Evolutionary conservation across 2,797 vertebrate species (phyloP).

Genomic region (Dryobates pubescens): DNA sequence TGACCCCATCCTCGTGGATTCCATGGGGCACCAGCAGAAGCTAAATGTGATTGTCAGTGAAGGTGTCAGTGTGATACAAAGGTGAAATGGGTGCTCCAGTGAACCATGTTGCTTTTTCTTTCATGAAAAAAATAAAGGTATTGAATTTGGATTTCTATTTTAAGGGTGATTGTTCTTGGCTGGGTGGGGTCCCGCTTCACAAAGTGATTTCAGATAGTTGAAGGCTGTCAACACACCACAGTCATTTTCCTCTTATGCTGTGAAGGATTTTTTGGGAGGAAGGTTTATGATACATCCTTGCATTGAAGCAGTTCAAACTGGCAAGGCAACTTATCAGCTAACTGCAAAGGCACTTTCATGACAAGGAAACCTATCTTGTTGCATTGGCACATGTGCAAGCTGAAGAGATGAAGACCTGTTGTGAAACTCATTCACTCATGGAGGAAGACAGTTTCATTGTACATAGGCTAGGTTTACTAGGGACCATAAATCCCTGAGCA

Average conservation of each 20-base stretch:
- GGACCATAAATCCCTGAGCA: not conserved
- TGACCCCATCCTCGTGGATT: not conserved
- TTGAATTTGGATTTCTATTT: slow-evolving; percentile 32
- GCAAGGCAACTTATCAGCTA: not conserved
- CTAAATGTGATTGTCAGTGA: not conserved
- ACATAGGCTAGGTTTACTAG: not conserved
- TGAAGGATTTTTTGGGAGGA: not conserved
- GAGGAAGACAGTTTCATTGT: not conserved
- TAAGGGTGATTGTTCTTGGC: slow-evolving; percentile 24
- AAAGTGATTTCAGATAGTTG: slow-evolving; percentile 3
- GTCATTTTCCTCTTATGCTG: not conserved
- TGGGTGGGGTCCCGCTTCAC: not conserved
- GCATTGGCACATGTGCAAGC: not conserved
- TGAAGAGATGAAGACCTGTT: not conserved
- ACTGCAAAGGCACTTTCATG: not conserved
- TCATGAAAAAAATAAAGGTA: not conserved
- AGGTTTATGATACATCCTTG: not conserved
- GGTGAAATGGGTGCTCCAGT: not conserved
- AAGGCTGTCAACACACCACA: slow-evolving; percentile 13
- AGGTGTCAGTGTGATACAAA: not conserved
- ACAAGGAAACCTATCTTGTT: not conserved
- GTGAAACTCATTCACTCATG: not conserved
- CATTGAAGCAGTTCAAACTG: not conserved
- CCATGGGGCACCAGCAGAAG: not conserved
- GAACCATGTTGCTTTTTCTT: not conserved